Conservation (phyloP, 2,888 invertebrate species). For the Halocaridina rubra region DNA sequence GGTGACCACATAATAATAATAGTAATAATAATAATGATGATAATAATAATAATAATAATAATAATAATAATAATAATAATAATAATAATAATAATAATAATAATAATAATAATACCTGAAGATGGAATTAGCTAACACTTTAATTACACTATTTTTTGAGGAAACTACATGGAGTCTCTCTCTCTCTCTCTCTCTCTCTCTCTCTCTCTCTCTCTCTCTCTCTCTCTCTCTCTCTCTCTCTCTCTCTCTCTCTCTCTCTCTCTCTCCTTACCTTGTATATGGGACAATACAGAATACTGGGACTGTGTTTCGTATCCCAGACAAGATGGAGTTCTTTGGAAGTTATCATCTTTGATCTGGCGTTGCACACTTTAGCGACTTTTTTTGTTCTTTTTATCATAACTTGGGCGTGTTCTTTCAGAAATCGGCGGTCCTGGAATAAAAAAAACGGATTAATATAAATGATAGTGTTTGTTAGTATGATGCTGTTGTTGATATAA, state of each 20-base stretch:
- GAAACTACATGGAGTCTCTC: background rate
- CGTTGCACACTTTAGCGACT: background rate
- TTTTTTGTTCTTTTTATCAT: background rate
- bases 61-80: background rate
- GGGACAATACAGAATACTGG: slow-evolving; percentile 17
- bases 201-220: background rate
- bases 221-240: background rate
- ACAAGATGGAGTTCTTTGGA: background rate
- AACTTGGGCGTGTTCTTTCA: background rate
- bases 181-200: background rate
- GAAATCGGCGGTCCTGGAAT: background rate
- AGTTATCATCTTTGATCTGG: background rate
- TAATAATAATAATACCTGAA: background rate
- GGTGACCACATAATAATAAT: no score
- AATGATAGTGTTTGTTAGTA: no score
- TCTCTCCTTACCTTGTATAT: background rate
- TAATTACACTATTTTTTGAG: background rate
- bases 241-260: background rate
- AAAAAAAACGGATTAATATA: background rate
- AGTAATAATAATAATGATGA: no score
- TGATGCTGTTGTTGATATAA: no score
- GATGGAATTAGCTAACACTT: no score
- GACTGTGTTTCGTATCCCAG: background rate
- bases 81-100: background rate
- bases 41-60: no score